A percentile compares a stretch with the other conserved stretches of the same genome.
phyloP scores from a whole-genome alignment of 2,113 vertebrate genomes.

The Orycteropus afer region DNA sequence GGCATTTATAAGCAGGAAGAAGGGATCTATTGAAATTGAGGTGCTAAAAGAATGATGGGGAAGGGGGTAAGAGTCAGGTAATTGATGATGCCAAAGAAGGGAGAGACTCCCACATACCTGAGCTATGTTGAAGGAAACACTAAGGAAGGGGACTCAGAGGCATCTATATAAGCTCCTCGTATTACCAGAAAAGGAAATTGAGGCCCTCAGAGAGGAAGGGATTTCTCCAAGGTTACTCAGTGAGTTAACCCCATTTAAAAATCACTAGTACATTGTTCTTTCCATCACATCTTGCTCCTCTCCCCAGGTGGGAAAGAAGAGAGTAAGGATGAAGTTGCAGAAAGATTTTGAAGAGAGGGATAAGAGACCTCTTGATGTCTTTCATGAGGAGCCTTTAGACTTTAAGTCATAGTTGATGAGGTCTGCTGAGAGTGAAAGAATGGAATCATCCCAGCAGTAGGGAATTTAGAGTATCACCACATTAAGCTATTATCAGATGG shows the following conservation, averaged over 20 bases:
- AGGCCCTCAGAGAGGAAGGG: background rate
- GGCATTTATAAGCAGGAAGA: background rate
- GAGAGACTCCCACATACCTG: background rate
- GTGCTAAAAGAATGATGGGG: background rate
- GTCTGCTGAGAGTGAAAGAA: background rate
- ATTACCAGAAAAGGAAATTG: background rate
- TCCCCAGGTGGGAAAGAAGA: background rate
- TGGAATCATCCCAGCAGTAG: fast-evolving
- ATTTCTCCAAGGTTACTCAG: background rate
- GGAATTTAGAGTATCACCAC: background rate
- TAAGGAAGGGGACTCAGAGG: background rate
- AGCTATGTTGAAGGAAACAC: background rate
- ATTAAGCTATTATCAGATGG: background rate
- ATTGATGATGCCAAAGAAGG: background rate
- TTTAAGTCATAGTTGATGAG: background rate
- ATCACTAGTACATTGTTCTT: background rate
- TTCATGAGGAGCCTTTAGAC: background rate
- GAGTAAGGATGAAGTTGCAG: background rate
- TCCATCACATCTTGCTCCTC: background rate
- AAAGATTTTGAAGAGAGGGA: background rate
- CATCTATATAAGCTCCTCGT: background rate
- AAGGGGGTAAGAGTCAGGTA: background rate
- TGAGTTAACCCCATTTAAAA: background rate
- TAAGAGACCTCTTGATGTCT: background rate
- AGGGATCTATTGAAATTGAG: background rate